These are phyloP conservation scores for Sitodiplosis mosellana DNA, from an alignment of 1,140 invertebrate genomes.

Conservation along the genomic window DNA sequence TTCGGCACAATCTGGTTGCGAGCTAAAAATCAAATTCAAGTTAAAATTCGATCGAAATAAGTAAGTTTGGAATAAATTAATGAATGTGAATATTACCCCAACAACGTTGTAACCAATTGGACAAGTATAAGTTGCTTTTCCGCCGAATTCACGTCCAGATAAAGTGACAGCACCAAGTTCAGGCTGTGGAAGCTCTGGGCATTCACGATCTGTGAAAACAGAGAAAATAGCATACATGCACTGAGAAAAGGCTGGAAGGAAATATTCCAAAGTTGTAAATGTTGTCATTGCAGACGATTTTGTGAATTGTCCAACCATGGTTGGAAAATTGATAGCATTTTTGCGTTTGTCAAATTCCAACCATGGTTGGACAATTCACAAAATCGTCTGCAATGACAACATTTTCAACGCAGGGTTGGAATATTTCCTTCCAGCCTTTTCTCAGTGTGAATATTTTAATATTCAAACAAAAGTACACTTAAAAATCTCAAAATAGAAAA, in stretches of 20 bases:
- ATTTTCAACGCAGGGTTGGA: no score
- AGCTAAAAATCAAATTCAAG: neutral
- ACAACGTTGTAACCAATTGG: constrained; percentile 72
- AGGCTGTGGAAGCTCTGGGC: constrained; percentile 52
- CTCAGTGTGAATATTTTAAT: no score
- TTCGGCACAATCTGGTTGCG: constrained; percentile 53
- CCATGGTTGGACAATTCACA: no score
- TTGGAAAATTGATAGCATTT: no score
- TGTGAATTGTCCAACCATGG: no score
- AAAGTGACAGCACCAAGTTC: constrained; percentile 49
- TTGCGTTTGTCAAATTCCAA: no score
- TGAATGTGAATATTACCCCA: constrained; percentile 39
- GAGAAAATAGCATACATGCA: constrained; percentile 23
- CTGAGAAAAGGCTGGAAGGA: no score
- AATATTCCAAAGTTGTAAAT: neutral
- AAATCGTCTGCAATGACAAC: no score
- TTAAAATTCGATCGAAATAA: constrained; percentile 7
- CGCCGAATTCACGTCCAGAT: constrained; percentile 56
- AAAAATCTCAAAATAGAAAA: neutral
- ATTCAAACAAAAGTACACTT: no score
- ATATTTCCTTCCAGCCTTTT: no score
- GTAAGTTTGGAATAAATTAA: no score
- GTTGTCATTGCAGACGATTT: no score
- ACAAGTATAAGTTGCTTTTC: constrained; percentile 63
- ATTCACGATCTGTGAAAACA: constrained; percentile 51